These are phyloP conservation scores for Mongoloraphidia duomilia DNA, from an alignment of 2,888 invertebrate species.

Conservation along the genomic window DNA sequence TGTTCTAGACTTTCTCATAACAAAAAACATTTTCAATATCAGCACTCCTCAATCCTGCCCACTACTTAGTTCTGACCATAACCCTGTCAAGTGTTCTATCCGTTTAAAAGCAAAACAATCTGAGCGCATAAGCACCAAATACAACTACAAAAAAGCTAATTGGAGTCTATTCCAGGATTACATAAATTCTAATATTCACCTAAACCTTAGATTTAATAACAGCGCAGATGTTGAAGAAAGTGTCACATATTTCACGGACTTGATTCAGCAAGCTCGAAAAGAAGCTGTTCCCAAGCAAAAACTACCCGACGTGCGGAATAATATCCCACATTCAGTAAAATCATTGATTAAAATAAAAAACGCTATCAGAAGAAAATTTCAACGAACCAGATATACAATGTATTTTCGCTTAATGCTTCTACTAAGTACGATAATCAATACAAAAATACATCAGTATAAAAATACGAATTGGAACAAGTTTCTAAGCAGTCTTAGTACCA, in stretches of 20 bases:
- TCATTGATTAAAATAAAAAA: no score
- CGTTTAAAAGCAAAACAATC: background rate
- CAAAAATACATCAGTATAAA: no score
- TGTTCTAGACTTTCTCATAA: conserved; percentile 17
- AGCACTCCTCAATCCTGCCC: conserved; percentile 6
- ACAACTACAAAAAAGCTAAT: conserved; percentile 4
- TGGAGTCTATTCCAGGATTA: conserved; percentile 7
- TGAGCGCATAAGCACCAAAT: background rate
- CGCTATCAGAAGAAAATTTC: no score
- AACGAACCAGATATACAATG: no score
- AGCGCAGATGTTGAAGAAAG: background rate
- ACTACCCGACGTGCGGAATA: no score
- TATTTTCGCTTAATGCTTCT: no score
- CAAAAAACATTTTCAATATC: conserved; percentile 13
- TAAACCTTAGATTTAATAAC: conserved; percentile 1
- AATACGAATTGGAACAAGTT: no score
- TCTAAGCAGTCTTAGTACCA: no score
- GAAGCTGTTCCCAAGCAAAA: no score
- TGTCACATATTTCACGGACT: background rate
- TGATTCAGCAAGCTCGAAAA: background rate
- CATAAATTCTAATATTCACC: conserved; percentile 2
- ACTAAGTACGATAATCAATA: no score
- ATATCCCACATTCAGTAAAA: no score
- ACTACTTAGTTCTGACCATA: conserved; percentile 17
- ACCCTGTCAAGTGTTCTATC: conserved; percentile 12